These are phyloP conservation scores for Channa maculata DNA, from an alignment of 2,113 vertebrate species.

Conservation along the genomic window DNA sequence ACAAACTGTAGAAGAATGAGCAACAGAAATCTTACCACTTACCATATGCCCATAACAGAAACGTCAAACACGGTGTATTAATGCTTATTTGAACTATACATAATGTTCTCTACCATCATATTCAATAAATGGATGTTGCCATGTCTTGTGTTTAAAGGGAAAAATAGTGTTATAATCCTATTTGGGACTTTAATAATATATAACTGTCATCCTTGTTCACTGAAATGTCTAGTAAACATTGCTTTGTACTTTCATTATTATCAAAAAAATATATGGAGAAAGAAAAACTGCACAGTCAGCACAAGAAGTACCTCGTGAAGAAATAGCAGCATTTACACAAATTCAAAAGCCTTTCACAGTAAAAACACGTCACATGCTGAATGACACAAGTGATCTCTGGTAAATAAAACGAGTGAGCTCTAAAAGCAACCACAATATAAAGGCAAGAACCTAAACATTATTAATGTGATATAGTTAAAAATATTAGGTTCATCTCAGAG, in stretches of 20 bases:
- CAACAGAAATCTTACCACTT: not conserved
- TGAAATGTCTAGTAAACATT: no score
- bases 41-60: not conserved
- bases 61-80: not conserved
- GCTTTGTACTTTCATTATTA: no score
- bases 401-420: not conserved
- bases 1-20: not conserved
- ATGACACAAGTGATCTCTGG: not conserved
- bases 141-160: no score
- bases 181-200: no score
- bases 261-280: not conserved
- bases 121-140: not conserved
- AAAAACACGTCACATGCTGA: not conserved
- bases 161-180: not conserved
- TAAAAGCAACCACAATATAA: constrained; percentile 2
- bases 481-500: not conserved
- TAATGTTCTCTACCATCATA: no score
- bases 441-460: not conserved
- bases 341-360: not conserved
- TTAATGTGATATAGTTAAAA: not conserved
- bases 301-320: not conserved
- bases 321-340: not conserved
- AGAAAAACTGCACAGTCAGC: not conserved
- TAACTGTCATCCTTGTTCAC: no score
- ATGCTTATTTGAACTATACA: not conserved